Conservation (phyloP, 2,888 invertebrate genomes). For the Tillus elongatus region DNA sequence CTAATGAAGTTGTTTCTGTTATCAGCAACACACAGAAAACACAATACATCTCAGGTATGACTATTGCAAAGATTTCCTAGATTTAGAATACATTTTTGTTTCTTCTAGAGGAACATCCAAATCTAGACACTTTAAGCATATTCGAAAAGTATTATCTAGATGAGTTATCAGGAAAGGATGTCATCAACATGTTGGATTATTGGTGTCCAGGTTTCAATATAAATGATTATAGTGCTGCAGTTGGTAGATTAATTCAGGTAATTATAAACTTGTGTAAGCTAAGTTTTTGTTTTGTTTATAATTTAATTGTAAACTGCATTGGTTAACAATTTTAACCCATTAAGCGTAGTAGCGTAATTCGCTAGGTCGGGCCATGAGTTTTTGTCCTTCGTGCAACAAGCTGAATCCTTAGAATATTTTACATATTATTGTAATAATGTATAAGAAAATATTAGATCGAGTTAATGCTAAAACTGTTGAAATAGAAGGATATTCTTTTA, state of each 20-base stretch:
- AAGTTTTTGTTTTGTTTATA: not conserved
- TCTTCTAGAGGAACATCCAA: not conserved
- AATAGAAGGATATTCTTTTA: too few species aligned
- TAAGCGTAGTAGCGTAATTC: too few species aligned
- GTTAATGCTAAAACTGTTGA: too few species aligned
- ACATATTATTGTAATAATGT: too few species aligned
- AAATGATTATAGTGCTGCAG: conserved; percentile 23
- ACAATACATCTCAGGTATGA: too few species aligned
- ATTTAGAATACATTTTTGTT: too few species aligned
- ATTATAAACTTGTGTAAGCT: not conserved
- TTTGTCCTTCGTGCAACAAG: too few species aligned
- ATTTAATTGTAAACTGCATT: not conserved
- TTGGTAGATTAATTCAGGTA: conserved; percentile 26
- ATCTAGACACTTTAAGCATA: not conserved
- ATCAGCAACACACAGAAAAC: too few species aligned
- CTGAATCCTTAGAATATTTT: too few species aligned
- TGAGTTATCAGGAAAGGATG: not conserved
- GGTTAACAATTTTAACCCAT: too few species aligned
- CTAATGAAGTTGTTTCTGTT: conserved; percentile 21
- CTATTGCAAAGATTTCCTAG: conserved; percentile 1
- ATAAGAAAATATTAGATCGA: too few species aligned
- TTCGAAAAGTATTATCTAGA: conserved; percentile 1
- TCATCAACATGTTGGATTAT: conserved; percentile 14
- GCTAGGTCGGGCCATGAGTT: too few species aligned
- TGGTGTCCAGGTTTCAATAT: conserved; percentile 21